Base-by-base conservation (phyloP, 1,140 invertebrate genomes). In the Eumeta japonica region DNA sequence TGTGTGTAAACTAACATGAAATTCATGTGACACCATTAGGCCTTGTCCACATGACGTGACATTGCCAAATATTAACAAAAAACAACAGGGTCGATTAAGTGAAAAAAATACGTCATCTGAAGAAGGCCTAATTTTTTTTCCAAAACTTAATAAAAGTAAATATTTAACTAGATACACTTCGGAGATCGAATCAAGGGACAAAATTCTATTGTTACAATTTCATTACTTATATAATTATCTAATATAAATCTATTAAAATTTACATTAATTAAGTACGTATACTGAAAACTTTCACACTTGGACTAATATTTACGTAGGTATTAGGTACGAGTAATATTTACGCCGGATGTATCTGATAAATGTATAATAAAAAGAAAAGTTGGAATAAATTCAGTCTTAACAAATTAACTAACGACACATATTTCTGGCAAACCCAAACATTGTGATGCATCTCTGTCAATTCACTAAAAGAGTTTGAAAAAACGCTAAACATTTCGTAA, bases 211-310 rank as follows among this genome's bases (percentile, higher is more conserved):
- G 44, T 52, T 51, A 50, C 51, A 65, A 63, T 63, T 58, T 4
- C 7, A 68, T 71, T 70, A 70, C 67, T 71, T 71, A 66, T 71
- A 70, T 27, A 60, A 58, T 73, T 73, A 68, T 63, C 65, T 70
- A 68, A 68, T 71, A 74, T 73, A 73, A 67, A 68, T 67, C 62
- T 71, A 68, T 64, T 53, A 61, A 66, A 65, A 62, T 66, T 74
- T 74, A 74, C 63, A 74, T 70, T 74, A n/a, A n/a, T n/a, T n/a
- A 74, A 74, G 70, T 74, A 74, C 70, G 70, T 74, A 74, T 74
- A 74, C 70, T 65, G 70, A 74, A 71, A 66, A 51, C 63, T 64
- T 66, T 67, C 61, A 72, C 65, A 49, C 50, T 64, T 66, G 64
- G 62, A 68, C 65, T 68, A 68, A 45, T 62, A 60, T n/a, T n/a